Base-by-base conservation (phyloP, 92 coral and sea anemone genomes). In the Paragorgia papillata region DNA sequence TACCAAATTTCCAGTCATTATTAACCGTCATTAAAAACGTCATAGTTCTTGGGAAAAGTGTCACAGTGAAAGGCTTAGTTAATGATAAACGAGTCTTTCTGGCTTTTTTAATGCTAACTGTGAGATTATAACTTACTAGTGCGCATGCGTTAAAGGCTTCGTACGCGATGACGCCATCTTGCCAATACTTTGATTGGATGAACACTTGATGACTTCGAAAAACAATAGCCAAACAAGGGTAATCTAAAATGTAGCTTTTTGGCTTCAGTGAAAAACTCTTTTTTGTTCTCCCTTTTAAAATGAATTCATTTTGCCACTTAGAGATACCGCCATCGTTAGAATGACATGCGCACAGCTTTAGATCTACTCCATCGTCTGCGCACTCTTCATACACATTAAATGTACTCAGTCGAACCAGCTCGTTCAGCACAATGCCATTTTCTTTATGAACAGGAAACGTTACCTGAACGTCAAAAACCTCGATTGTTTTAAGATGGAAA, bases 381-480 rank as follows among this genome's bases (percentile, higher is more conserved):
- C 99, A 95, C 65, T 73, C 70, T 63, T 91, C 82, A 77, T 95
- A 95, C 73, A 64, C 82, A 75, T 88, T 85, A 49, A 91, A 95
- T 21, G 85, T 73, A 55, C 99, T 95, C 14, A 91, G 69, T 12
- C 99, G 90, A 15, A 76, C 62, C 41, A 89, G 79, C 65, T 83
- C 84, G 41, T 83, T 66, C 30, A 95, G 65, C 26, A 66, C 79
- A 43, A 89, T 80, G 40, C 82, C 80, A 66, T 82, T 78, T 21
- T 79, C 81, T 80, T 87, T 80, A 26, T 81, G 79, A 55, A 87
- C 75, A 12, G 92, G 82, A 77, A 83, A 86, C 14, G 79, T 80
- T 21, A 91, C 86, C 62, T 82, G 85, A 51, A 95, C 96, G 54
- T 95, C 92, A 74, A 95, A 95, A 21, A 88, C 79, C 75, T 95